Percentiles rank a stretch among this genome's conserved stretches.
Conservation (phyloP, 1,140 invertebrate species). For the Heliothis virescens region DNA sequence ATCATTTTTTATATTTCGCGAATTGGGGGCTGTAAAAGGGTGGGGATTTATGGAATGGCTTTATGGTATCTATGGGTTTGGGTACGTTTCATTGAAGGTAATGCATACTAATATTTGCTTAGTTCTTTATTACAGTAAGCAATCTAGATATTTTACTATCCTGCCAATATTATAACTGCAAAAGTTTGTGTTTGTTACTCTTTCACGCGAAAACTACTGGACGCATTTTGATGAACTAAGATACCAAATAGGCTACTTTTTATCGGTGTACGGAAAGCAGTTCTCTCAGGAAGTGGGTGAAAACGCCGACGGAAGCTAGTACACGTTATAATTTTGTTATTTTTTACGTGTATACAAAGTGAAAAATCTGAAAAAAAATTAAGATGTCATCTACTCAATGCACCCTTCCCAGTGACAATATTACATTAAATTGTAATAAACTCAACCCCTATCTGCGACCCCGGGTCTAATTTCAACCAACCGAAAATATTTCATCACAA, state of each 20-base stretch:
- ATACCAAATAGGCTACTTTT: too few species aligned
- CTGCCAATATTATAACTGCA: too few species aligned
- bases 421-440: neutral
- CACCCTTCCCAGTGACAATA: neutral
- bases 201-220: too few species aligned
- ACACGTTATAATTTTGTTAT: too few species aligned
- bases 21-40: constrained; percentile 26
- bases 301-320: too few species aligned
- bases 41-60: constrained; percentile 21
- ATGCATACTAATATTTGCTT: constrained; percentile 15
- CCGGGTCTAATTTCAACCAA: neutral
- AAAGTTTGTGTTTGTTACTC: too few species aligned
- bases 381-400: neutral
- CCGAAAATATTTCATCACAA: neutral
- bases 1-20: neutral
- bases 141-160: neutral
- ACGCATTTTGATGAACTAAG: too few species aligned
- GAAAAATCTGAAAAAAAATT: neutral
- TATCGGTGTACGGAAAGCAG: too few species aligned
- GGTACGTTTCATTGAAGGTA: constrained; percentile 1
- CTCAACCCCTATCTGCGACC: neutral
- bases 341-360: too few species aligned
- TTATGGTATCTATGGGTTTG: constrained; percentile 20
- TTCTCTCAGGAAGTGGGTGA: too few species aligned
- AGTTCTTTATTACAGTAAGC: neutral